Evolutionary conservation across 2,797 vertebrate species (phyloP), one percentile per base, ranked within the genome.

Genomic region (Amphiprion clarkii): DNA sequence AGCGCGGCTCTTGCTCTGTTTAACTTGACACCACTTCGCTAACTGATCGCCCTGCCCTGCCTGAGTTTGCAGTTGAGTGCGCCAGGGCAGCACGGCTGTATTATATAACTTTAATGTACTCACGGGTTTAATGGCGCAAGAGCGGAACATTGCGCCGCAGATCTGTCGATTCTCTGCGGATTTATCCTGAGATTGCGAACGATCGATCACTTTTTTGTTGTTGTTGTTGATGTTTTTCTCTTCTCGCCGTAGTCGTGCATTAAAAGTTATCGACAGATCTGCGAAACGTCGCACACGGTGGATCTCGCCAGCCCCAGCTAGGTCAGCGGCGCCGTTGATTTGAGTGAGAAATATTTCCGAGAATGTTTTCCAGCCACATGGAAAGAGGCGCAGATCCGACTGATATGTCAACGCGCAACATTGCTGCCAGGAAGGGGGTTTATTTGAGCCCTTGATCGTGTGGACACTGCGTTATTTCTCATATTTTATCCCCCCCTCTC

Each of bases 21-120:
- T 0, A 0, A 0, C 36, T 88, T 87, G 74, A 79, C 66, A 0
- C 0, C 25, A 3, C 16, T 61, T 59, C 62, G 53, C 73, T 56
- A 76, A 79, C 82, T 68, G 89, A 78, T 80, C 82, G 90, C 89
- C 91, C 90, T 89, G 87, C 87, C 81, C 84, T 79, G 77, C 57
- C 49, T 66, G 87, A 88, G 85, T 92, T 88, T 78, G 76, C 89
- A 73, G 86, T 79, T 70, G 85, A 89, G 90, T 86, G 86, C 70
- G 75, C 84, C 69, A 86, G 88, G 68, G 81, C 87, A 74, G 62
- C 80, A 2, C 71, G 67, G 80, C 80, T 75, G 42, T 61, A 83
- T 93, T 93, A 92, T 91, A 89, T 92, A 92, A 93, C 89, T 92
- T 91, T 86, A 85, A 85, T 73, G 75, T 73, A 65, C 82, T 80